Percentiles rank a stretch among this genome's conserved stretches.
phyloP scores from a whole-genome alignment of 2,113 vertebrate species.

The Ciconia boyciana region DNA sequence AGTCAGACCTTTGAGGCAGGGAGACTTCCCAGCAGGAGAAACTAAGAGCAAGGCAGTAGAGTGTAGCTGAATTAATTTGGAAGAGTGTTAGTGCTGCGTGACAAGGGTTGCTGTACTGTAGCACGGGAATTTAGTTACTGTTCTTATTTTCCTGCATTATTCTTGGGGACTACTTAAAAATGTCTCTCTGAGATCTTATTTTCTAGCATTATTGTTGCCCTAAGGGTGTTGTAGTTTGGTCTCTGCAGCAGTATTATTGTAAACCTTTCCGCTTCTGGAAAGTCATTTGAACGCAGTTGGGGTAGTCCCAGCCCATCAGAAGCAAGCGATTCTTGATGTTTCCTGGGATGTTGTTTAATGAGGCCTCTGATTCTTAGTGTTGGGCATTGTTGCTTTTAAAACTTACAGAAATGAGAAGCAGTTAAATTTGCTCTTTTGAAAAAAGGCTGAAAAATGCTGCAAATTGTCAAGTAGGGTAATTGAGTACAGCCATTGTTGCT shows the following conservation, averaged over 20 bases:
- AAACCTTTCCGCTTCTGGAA: background rate
- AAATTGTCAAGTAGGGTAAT: background rate
- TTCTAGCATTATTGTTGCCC: background rate
- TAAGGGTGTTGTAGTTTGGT: background rate
- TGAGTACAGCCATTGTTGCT: background rate
- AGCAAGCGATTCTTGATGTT: background rate
- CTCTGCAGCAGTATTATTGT: fast-evolving
- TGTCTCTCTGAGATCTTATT: background rate
- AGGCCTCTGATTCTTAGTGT: background rate
- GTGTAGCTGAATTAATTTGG: background rate
- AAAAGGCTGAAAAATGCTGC: background rate
- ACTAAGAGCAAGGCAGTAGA: background rate
- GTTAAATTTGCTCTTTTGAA: background rate
- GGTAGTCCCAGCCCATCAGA: background rate
- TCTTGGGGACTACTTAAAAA: background rate
- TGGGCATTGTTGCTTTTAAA: background rate
- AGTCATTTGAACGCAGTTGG: background rate
- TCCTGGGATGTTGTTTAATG: background rate
- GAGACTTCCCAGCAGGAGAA: background rate
- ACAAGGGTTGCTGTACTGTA: background rate
- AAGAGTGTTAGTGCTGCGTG: background rate
- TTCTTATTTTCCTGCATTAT: background rate
- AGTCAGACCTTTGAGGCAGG: background rate
- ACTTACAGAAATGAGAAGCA: background rate
- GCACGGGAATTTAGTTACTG: background rate